These are phyloP conservation scores for Agrochola lota DNA, from an alignment of 2,888 invertebrate genomes.

Conservation along the genomic window DNA sequence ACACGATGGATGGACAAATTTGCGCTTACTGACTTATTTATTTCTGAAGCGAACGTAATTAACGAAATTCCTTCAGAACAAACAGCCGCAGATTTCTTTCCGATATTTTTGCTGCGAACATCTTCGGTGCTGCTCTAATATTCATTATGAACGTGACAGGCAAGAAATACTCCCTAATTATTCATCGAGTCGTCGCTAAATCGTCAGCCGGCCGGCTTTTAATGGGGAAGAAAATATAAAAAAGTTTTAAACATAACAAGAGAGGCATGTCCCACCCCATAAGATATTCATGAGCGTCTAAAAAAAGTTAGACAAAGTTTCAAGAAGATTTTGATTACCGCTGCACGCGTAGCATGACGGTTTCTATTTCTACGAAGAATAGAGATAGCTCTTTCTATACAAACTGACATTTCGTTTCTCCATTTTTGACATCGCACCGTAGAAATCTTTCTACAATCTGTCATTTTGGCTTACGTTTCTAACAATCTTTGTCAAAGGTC, in stretches of 20 bases:
- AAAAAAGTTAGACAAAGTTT: constrained; percentile 76
- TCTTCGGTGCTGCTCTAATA: constrained; percentile 79
- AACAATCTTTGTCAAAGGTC: no score
- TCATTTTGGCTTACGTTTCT: no score
- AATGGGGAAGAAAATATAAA: constrained; percentile 87
- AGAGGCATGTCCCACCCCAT: constrained; percentile 82
- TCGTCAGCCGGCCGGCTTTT: constrained; percentile 84
- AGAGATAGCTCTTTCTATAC: no score
- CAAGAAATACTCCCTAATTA: constrained; percentile 89
- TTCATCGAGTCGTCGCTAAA: constrained; percentile 87
- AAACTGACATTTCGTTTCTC: no score
- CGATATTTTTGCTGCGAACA: constrained; percentile 67
- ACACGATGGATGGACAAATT: constrained; percentile 87
- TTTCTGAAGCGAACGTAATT: constrained; percentile 83
- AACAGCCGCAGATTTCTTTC: constrained; percentile 82
- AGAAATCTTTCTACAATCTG: no score
- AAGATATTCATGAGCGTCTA: constrained; percentile 86
- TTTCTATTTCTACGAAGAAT: no score
- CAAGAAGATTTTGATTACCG: constrained; percentile 82
- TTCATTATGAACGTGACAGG: constrained; percentile 89
- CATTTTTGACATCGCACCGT: no score
- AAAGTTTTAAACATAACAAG: constrained; percentile 88
- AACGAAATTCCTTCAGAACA: constrained; percentile 80
- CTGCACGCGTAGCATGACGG: no score
- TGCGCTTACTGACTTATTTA: constrained; percentile 88